Evolutionary conservation across 2,888 invertebrate species (phyloP), one percentile per base, ranked within the genome.

Genomic region (Ectemnius continuus): DNA sequence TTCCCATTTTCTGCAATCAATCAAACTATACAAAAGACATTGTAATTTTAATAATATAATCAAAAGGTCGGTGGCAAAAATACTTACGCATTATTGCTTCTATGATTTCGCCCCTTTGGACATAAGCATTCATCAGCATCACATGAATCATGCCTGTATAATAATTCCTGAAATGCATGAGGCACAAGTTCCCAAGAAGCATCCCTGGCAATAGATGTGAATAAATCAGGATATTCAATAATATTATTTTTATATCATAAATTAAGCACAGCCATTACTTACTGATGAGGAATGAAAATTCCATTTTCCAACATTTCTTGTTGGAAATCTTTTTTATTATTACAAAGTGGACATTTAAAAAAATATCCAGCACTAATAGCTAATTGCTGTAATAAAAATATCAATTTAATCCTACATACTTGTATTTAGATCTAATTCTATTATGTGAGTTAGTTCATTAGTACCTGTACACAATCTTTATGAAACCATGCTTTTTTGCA

Each of bases 321-420:
- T 69, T 93, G 92, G 90, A 96, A 96, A 2, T 89, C 88, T 0
- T 93, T 92, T 62, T 93, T 93, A 86, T 96, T 94, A 83, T 96
- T 97, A 84, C 96, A 97, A 0, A 96, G 91, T 0, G 97, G 97
- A 87, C 97, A 97, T 85, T 96, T 97, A 79, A 97, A 94, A 87
- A 95, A 96, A 83, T 97, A 95, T 0, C 97, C 97, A 0, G 96
- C 94, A 80, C 93, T 95, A 5, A 94, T 88, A 0, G 97, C 96
- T 91, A 95, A 93, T 67, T 92, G 92, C 94, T 96, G 91, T 26
- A 92, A 76, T 2, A 16, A 8, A 58, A 47, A 67, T 72, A 18
- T 48, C 8, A 36, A 36, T 4, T 6, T 8, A 36, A 6, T 36
- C 36, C 36, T 36, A 36, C 36, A 36, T 11, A 11, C 8, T 36